A percentile compares a stretch with the other conserved stretches of the same genome.
Conservation (phyloP, 2,113 vertebrate genomes). For the Ellobius talpinus region DNA sequence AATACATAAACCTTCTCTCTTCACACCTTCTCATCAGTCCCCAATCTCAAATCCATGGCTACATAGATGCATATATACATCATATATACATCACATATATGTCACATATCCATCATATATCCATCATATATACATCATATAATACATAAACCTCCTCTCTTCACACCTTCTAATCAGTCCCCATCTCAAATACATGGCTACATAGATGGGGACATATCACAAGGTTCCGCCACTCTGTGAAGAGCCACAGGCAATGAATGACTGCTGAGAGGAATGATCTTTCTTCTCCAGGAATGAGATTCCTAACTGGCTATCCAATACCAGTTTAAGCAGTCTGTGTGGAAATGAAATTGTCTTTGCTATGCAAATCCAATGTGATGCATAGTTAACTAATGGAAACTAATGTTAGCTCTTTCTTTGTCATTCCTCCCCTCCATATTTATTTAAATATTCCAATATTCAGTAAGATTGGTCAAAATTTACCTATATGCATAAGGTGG, state of each 20-base stretch:
- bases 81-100: too few species aligned
- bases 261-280: background rate
- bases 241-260: background rate
- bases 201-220: background rate
- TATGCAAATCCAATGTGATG: background rate
- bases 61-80: too few species aligned
- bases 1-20: too few species aligned
- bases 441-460: conserved; percentile 22
- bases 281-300: background rate
- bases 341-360: conserved; percentile 37
- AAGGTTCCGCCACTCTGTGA: background rate
- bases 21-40: too few species aligned
- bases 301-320: background rate
- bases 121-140: too few species aligned
- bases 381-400: background rate
- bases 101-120: too few species aligned
- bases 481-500: background rate
- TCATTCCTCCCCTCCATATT: background rate
- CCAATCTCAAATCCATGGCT: too few species aligned
- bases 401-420: background rate
- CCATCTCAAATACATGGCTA: background rate
- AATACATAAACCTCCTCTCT: background rate
- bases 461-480: background rate
- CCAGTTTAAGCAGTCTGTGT: background rate
- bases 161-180: background rate